Base-by-base conservation (phyloP, 2,888 invertebrate species). In the Drosophila neotestacea region DNA sequence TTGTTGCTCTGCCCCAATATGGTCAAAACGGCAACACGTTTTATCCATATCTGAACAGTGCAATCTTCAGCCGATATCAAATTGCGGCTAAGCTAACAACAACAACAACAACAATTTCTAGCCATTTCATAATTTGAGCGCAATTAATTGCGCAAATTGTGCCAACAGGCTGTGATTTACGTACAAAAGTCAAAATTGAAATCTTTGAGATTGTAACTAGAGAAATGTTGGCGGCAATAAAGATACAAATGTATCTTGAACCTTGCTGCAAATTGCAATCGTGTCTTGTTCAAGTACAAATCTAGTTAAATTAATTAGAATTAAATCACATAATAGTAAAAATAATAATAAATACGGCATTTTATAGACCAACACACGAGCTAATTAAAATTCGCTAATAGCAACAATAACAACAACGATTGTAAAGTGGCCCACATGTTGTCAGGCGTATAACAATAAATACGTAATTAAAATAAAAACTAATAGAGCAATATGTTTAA, bases 81-180 rank as follows among this genome's bases (percentile, higher is more conserved):
- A 77, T 77, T 79, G 76, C 76, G 41, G 44, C 50, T 36, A 38
- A 62, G 44, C 54, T 38, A 64, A 66, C 28, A 51, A 38, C 39
- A 55, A 54, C 22, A 22, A 22, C 22, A 22, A 22, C 22, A 22
- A 22, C 22, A 55, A 65, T 73, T 79, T 63, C 58, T 82, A 70
- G 73, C 67, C 48, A 72, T 76, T 70, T 83, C 67, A 77, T 78
- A 79, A 83, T 78, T 85, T 77, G 64, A 47, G 70, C 70, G 67
- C 76, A 74, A 76, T 83, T 86, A 86, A 83, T 83, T 83, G 81
- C 81, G 79, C 81, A 85, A 88, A 85, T 79, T 81, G 71, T 71
- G 71, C 47, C 82, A 71, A 51, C 55, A 51, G 67, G 10, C 77
- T 56, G 52, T 76, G 85, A 85, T 83, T 88, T 84, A 88, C 71